phyloP scores from a whole-genome alignment of 2,888 invertebrate genomes.

The Acanthosepion esculentum region DNA sequence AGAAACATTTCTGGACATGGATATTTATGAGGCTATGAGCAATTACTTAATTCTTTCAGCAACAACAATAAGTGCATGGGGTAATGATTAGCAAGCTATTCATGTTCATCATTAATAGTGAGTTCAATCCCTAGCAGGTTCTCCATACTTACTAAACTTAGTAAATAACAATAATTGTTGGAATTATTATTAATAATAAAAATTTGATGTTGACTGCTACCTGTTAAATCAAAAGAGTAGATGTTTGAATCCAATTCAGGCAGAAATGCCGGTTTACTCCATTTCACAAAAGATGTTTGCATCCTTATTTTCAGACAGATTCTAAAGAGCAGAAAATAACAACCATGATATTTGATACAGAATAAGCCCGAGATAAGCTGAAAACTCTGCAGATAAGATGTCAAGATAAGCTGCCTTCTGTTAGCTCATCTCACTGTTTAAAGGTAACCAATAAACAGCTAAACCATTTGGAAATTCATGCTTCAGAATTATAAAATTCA shows the following conservation, averaged over 20 bases:
- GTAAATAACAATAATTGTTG: too few species aligned
- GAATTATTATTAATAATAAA: background rate
- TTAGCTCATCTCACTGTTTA: background rate
- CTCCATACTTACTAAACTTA: too few species aligned
- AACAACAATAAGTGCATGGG: too few species aligned
- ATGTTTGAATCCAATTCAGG: background rate
- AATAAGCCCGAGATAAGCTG: conserved; percentile 3
- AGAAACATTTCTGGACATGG: background rate
- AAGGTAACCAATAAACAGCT: background rate
- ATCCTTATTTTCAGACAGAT: too few species aligned
- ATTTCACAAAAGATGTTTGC: conserved; percentile 13
- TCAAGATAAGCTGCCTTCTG: conserved; percentile 3
- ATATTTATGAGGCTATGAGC: background rate
- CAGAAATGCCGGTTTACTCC: background rate
- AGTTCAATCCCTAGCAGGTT: too few species aligned
- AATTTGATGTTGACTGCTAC: background rate
- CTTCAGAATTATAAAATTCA: background rate
- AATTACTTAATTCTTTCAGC: background rate
- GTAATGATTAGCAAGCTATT: too few species aligned
- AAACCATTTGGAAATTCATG: background rate
- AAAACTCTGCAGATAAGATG: background rate
- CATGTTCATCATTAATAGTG: too few species aligned
- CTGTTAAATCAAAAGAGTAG: background rate
- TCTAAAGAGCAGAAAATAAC: background rate
- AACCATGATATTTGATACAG: background rate